A percentile compares a stretch with the other conserved stretches of the same genome.
phyloP scores from a whole-genome alignment of 2,888 invertebrate genomes.

The Meghimatium bilineatum region DNA sequence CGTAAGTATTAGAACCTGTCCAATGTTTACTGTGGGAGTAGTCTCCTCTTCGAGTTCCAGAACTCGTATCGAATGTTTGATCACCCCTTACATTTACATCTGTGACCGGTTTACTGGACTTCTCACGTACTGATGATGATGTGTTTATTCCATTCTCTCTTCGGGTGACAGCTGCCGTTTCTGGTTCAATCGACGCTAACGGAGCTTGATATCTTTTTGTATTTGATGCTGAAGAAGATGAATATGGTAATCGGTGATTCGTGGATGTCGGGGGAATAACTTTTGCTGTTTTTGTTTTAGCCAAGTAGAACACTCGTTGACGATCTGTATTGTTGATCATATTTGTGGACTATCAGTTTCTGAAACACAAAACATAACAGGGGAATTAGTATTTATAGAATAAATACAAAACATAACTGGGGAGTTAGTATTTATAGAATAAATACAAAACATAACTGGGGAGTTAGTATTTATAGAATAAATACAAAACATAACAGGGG shows the following conservation, averaged over 20 bases:
- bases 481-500: background rate
- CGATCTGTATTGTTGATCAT: constrained; percentile 29
- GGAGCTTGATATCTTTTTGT: constrained; percentile 2
- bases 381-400: background rate
- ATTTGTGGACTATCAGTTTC: background rate
- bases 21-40: background rate
- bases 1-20: background rate
- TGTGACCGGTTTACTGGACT: background rate
- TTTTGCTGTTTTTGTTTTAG: constrained; percentile 9
- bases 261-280: background rate
- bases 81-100: too few relatives aligned
- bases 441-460: background rate
- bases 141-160: background rate
- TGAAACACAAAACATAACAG: background rate
- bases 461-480: background rate
- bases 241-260: constrained; percentile 29
- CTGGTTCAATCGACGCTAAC: constrained; percentile 30
- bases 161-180: background rate
- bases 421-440: background rate
- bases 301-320: constrained; percentile 16
- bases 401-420: background rate
- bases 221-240: background rate
- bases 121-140: too few relatives aligned
- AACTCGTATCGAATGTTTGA: background rate
- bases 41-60: background rate